Conservation (phyloP, 1,140 invertebrate genomes). For the Periplaneta americana region DNA sequence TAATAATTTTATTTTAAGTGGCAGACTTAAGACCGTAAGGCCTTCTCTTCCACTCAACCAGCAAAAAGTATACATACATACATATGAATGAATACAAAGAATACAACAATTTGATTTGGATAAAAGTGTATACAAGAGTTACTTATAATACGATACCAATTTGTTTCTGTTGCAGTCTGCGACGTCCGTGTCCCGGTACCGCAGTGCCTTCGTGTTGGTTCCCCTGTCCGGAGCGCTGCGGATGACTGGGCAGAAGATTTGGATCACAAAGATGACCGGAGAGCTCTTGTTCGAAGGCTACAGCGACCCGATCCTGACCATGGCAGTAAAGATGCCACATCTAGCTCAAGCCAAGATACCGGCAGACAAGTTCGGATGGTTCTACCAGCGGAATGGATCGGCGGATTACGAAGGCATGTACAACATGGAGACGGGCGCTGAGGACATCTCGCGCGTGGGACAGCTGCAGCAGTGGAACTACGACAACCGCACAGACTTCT, state of each 20-base stretch:
- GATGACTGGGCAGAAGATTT: conserved; percentile 43
- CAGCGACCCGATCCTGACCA: conserved; percentile 55
- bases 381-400: conserved; percentile 65
- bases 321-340: conserved; percentile 45
- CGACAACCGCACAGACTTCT: conserved; percentile 23
- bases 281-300: conserved; percentile 73
- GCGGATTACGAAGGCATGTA: conserved; percentile 65
- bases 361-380: conserved; percentile 70
- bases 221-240: conserved; percentile 44
- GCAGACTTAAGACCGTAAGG: too few relatives aligned
- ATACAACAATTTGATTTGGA: too few relatives aligned
- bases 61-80: too few relatives aligned
- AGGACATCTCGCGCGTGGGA: conserved; percentile 56
- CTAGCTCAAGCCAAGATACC: conserved; percentile 49
- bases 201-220: conserved; percentile 35
- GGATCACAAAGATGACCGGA: conserved; percentile 54
- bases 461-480: conserved; percentile 56
- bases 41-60: too few relatives aligned
- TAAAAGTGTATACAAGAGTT: too few relatives aligned
- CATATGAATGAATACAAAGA: too few relatives aligned
- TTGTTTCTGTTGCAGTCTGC: conserved; percentile 50
- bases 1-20: too few relatives aligned
- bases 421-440: conserved; percentile 63
- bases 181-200: conserved; percentile 47
- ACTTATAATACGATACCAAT: neutral